Percentiles rank a stretch among this genome's conserved stretches.
These are phyloP conservation scores for Yponomeuta evonymella DNA, from an alignment of 2,888 invertebrate species.

Conservation along the genomic window DNA sequence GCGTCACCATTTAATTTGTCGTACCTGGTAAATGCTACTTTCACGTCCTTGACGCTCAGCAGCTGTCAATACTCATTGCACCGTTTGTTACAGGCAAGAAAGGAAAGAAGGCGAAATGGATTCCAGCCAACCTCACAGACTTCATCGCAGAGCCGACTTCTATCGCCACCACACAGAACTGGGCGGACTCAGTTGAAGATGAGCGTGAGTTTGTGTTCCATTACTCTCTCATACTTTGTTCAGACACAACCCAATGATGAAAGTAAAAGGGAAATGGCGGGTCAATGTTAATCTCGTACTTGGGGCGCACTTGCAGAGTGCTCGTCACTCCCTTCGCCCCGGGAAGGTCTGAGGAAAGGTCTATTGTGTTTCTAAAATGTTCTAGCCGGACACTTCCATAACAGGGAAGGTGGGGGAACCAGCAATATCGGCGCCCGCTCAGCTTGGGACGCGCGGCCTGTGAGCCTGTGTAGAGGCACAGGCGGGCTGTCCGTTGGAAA, in stretches of 20 bases:
- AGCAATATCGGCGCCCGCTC: constrained; percentile 77
- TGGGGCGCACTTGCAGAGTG: constrained; percentile 82
- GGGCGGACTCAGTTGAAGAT: constrained; percentile 91
- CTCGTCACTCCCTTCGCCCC: constrained; percentile 75
- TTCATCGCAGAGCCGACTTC: constrained; percentile 85
- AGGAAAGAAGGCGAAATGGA: constrained; percentile 90
- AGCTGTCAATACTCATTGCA: constrained; percentile 18
- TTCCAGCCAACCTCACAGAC: constrained; percentile 86
- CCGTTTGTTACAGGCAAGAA: constrained; percentile 81
- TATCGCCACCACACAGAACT: constrained; percentile 77
- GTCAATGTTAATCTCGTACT: constrained; percentile 86
- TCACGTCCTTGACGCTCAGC: constrained; percentile 17
- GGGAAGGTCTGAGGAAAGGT: constrained; percentile 90
- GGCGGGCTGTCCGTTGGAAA: constrained; percentile 78
- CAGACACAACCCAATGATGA: constrained; percentile 61
- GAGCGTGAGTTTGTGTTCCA: constrained; percentile 76
- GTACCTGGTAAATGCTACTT: constrained; percentile 30
- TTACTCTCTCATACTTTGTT: background rate
- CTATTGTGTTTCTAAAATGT: constrained; percentile 65
- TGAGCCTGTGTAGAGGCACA: constrained; percentile 65
- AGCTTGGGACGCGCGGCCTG: constrained; percentile 71
- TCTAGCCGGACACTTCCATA: constrained; percentile 83
- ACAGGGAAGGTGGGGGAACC: constrained; percentile 82
- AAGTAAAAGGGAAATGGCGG: constrained; percentile 58
- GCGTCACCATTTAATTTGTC: constrained; percentile 57